phyloP scores from a whole-genome alignment of 2,797 vertebrate species.

The Thripadectes ignobilis region DNA sequence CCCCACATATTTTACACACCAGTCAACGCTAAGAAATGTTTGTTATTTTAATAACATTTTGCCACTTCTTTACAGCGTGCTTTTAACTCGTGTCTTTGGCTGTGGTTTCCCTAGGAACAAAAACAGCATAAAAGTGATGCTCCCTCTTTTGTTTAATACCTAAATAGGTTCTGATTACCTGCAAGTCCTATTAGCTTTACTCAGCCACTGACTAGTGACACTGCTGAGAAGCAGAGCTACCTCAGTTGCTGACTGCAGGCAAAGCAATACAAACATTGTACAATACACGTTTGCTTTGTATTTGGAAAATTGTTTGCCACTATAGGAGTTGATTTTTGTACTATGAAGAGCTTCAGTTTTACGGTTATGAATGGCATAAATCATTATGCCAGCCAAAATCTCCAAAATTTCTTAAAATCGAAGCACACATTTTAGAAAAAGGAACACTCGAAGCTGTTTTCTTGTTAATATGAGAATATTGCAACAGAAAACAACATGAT shows the following conservation, averaged over 20 bases:
- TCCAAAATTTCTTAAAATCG: neutral
- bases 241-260: neutral
- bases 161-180: neutral
- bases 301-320: neutral
- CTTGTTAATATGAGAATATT: neutral
- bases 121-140: neutral
- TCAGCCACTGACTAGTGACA: neutral
- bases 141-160: neutral
- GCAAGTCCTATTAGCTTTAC: neutral
- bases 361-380: neutral
- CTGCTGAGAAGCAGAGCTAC: neutral
- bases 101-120: neutral
- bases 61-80: neutral
- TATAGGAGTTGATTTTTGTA: neutral
- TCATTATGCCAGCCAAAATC: neutral
- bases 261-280: neutral
- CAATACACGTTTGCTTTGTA: neutral
- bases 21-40: neutral
- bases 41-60: neutral
- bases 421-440: neutral
- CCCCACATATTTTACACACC: rapidly evolving
- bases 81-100: neutral
- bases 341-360: neutral
- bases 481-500: neutral
- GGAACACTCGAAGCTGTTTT: neutral